Conservation (phyloP, 2,888 invertebrate species). For the Masnerella sp. region DNA sequence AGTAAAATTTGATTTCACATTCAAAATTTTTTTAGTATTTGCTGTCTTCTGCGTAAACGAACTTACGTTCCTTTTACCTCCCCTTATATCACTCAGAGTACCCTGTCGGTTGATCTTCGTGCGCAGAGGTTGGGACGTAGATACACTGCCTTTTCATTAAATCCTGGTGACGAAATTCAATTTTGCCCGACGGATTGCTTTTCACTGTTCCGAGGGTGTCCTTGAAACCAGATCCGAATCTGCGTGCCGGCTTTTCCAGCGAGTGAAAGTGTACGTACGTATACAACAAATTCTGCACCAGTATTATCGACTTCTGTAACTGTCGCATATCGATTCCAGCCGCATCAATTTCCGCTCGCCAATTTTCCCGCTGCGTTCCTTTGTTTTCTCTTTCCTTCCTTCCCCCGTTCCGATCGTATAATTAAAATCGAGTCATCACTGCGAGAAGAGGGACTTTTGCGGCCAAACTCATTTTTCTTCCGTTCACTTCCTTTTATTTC, state of each 20-base stretch:
- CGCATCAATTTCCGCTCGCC: conserved; percentile 56
- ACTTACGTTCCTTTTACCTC: conserved; percentile 50
- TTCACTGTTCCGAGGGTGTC: conserved; percentile 70
- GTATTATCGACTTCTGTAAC: conserved; percentile 57
- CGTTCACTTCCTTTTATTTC: conserved; percentile 13
- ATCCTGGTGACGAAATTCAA: conserved; percentile 71
- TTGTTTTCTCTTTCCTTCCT: conserved; percentile 53
- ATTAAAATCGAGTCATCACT: conserved; percentile 51
- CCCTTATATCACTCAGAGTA: conserved; percentile 43
- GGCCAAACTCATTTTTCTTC: conserved; percentile 35
- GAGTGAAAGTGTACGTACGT: conserved; percentile 46
- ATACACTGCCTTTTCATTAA: conserved; percentile 59
- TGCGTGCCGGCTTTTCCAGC: conserved; percentile 65
- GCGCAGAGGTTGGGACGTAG: conserved; percentile 35
- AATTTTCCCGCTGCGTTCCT: conserved; percentile 53
- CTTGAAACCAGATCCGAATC: conserved; percentile 74
- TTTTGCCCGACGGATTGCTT: conserved; percentile 74
- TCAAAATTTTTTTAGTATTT: conserved; percentile 31
- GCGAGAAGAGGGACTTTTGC: conserved; percentile 37
- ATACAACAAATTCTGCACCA: conserved; percentile 46
- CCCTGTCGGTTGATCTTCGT: conserved; percentile 54
- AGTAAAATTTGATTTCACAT: conserved; percentile 37
- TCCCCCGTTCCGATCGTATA: conserved; percentile 49
- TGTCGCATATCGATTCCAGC: conserved; percentile 55
- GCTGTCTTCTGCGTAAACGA: conserved; percentile 45